phyloP scores from a whole-genome alignment of 2,113 vertebrate species.

The Suricata suricatta region DNA sequence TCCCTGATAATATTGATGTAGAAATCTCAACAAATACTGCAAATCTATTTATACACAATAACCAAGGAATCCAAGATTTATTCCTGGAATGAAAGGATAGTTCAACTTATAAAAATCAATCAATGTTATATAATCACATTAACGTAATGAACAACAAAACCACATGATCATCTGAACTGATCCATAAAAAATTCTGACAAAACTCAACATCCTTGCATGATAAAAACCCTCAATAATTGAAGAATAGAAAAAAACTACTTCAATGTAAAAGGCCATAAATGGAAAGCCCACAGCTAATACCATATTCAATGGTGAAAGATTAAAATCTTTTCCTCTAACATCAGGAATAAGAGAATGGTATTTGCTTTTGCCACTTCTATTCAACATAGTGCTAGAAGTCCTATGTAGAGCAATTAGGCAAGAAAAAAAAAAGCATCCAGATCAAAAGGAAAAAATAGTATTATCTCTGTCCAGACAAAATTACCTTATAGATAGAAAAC shows the following conservation, averaged over 20 bases:
- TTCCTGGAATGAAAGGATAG: background rate
- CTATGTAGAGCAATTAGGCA: background rate
- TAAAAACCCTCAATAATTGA: background rate
- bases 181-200: background rate
- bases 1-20: background rate
- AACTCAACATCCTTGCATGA: background rate
- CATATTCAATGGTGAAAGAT: background rate
- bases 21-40: background rate
- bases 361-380: background rate
- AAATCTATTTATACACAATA: background rate
- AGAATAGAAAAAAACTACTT: background rate
- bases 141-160: background rate
- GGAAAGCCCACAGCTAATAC: background rate
- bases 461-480: background rate
- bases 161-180: background rate
- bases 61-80: background rate
- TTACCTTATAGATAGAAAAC: background rate
- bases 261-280: background rate
- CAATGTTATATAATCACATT: background rate
- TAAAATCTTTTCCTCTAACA: background rate
- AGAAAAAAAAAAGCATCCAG: background rate
- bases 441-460: background rate
- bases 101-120: background rate
- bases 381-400: background rate
- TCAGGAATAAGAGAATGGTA: background rate